These are phyloP conservation scores for Tenthredo livida DNA, from an alignment of 2,888 invertebrate genomes.

Conservation along the genomic window DNA sequence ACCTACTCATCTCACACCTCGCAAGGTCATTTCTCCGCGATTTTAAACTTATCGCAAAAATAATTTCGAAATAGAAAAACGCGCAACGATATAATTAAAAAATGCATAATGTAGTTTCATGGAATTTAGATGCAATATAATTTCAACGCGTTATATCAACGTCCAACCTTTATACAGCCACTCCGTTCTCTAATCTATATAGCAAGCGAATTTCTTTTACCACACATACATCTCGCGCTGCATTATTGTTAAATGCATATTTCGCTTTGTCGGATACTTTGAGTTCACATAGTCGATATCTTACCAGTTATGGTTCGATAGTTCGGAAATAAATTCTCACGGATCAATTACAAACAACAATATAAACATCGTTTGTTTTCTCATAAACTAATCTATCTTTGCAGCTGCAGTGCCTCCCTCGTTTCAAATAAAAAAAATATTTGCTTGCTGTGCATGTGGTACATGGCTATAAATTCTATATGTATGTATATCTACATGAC, in stretches of 20 bases:
- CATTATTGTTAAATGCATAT: not conserved
- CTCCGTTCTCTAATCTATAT: not conserved
- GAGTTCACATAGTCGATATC: not conserved
- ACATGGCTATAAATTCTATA: too few relatives aligned
- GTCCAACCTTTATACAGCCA: not conserved
- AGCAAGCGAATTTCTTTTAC: not conserved
- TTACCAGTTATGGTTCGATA: not conserved
- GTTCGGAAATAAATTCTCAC: not conserved
- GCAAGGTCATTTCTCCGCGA: not conserved
- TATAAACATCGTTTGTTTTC: not conserved
- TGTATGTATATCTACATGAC: too few relatives aligned
- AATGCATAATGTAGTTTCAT: not conserved
- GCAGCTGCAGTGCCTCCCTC: not conserved
- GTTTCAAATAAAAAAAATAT: not conserved
- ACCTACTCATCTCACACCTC: not conserved
- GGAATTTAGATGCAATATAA: not conserved
- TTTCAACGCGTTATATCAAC: conserved; percentile 1
- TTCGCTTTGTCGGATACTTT: not conserved
- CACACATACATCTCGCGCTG: not conserved
- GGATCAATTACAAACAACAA: conserved; percentile 13
- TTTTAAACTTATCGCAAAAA: not conserved
- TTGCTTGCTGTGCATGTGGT: not conserved
- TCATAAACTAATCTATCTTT: not conserved
- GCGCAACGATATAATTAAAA: too few relatives aligned
- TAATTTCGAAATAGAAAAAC: not conserved